Base-by-base conservation (phyloP, 2,797 vertebrate species). In the Hybognathus amarus region DNA sequence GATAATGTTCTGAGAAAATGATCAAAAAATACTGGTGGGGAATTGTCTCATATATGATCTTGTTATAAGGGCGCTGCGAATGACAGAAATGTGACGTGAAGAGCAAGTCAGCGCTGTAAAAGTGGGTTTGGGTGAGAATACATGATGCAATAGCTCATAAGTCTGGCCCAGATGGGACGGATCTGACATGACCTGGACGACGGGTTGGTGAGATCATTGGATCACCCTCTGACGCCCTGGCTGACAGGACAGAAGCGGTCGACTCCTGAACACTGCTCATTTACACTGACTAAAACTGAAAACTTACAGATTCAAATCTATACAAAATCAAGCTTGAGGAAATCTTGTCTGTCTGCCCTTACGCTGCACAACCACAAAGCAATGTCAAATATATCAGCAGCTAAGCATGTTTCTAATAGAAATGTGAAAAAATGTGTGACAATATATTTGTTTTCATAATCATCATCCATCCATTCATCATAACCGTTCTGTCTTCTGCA, bases 171-270 rank as follows among this genome's bases (percentile, higher is more conserved):
- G n/a, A 71, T 52, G 70, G 33, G 27, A n/a, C 2, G 33, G 45
- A 73, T 73, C 33, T 47, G 70, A n/a, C 30, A 8, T 38, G 71
- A 74, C n/a, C 54, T 74, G 50, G 30, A n/a, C 30, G 66, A 42
- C 22, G 22, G 67, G 22, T 40, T 42, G 38, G 42, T 71, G 71
- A 74, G 71, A 74, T 74, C 71, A 74, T 17, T n/a, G 71, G 71
- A 30, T 74, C 50, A 74, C 71, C 71, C 71, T 36, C 50, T 38
- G 71, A 74, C 45, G 45, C 45, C 45, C 45, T 15, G 45, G 45
- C 45, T 47, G 71, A 74, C 71, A n/a, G 71, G 47, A 74, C 47
- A 30, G 33, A 73, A 52, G 45, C 10, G 1, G 9, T 50, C 17
- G 50, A 12, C 52, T 74, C 47, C 30, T 22, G 30, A 74, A 30